Evolutionary conservation across 2,888 invertebrate species (phyloP).

Genomic region (Calameuta idolon): DNA sequence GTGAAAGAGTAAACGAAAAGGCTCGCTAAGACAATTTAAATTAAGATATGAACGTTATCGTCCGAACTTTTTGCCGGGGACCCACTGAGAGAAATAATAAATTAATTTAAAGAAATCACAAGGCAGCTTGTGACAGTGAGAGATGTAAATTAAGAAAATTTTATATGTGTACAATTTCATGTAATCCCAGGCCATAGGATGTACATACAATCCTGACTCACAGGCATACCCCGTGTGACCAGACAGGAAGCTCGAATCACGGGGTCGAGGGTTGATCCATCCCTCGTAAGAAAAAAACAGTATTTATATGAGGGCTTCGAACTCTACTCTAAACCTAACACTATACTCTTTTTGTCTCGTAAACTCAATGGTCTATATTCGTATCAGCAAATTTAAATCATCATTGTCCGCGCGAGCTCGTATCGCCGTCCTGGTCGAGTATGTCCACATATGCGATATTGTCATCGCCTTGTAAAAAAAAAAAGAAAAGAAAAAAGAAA

Average conservation of each 20-base stretch:
- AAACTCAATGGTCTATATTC: constrained; percentile 2
- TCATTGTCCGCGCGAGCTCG: not conserved
- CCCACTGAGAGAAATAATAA: not conserved
- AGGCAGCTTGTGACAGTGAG: not conserved
- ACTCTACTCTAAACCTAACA: not conserved
- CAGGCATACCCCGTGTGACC: not conserved
- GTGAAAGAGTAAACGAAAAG: not conserved
- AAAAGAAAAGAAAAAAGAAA: not conserved
- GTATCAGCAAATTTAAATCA: not conserved
- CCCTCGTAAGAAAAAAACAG: constrained; percentile 29
- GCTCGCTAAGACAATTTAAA: not conserved
- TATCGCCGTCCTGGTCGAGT: not conserved
- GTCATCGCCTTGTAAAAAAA: not conserved
- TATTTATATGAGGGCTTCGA: not conserved
- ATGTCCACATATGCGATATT: not conserved
- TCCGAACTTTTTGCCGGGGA: not conserved
- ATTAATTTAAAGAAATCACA: not conserved
- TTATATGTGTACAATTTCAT: not conserved
- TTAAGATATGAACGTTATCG: not conserved
- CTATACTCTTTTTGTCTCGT: constrained; percentile 6
- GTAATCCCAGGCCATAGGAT: not conserved
- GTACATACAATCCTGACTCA: not conserved
- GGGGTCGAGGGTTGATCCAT: not conserved
- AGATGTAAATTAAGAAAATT: not conserved
- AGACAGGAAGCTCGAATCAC: not conserved